These are phyloP conservation scores for Falco cherrug DNA, from an alignment of 2,797 vertebrate genomes.

Conservation along the genomic window DNA sequence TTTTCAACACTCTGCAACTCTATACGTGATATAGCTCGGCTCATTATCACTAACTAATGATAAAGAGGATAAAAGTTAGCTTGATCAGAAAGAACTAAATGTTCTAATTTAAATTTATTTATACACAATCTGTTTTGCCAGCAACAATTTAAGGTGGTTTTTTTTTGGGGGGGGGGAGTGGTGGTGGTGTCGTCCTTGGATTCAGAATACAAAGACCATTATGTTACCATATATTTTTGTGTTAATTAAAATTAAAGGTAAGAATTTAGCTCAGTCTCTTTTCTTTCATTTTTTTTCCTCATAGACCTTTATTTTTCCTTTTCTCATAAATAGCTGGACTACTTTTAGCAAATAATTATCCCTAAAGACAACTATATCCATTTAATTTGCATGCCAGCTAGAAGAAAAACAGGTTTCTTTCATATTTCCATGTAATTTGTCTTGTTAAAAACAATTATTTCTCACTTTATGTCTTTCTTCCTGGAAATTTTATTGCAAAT, in stretches of 20 bases:
- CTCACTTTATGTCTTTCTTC: background rate
- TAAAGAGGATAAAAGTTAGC: background rate
- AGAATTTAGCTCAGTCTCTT: background rate
- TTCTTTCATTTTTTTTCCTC: background rate
- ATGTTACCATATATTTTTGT: background rate
- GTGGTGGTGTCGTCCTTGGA: background rate
- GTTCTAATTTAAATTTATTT: background rate
- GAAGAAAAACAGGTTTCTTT: background rate
- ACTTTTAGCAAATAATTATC: background rate
- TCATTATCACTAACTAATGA: background rate
- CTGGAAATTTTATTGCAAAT: background rate
- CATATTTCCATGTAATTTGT: background rate
- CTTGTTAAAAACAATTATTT: background rate
- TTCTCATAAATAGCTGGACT: background rate
- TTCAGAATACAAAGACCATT: background rate
- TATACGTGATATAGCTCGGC: background rate
- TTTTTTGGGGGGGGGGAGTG: fast-evolving
- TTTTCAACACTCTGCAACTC: background rate
- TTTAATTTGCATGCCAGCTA: background rate
- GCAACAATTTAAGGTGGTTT: background rate
- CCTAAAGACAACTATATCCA: background rate
- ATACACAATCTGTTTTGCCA: background rate
- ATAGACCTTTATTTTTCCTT: background rate
- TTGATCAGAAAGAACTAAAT: background rate
- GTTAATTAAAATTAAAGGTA: background rate